phyloP scores from a whole-genome alignment of 2,888 invertebrate species.

The Perizoma flavofasciatum region DNA sequence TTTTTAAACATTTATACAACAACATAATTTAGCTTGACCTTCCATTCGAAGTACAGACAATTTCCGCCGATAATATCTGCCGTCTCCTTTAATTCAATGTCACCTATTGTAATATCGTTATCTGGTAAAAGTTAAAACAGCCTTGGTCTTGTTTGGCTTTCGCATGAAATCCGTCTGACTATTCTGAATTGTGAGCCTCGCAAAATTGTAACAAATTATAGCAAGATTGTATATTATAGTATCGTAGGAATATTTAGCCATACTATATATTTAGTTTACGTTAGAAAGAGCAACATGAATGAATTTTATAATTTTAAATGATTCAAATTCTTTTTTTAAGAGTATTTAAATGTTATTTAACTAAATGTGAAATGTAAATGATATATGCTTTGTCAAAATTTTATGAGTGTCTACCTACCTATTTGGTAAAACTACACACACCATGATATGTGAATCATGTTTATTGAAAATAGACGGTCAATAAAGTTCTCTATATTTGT shows the following conservation, averaged over 20 bases:
- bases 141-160: conserved; percentile 49
- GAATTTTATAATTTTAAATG: too few relatives aligned
- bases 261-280: too few relatives aligned
- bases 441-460: conserved; percentile 17
- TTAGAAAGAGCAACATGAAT: too few relatives aligned
- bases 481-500: conserved; percentile 36
- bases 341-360: too few relatives aligned
- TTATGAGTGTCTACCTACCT: too few relatives aligned
- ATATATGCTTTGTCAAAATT: too few relatives aligned
- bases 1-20: neutral
- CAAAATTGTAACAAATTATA: neutral
- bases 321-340: too few relatives aligned
- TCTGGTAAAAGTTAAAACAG: conserved; percentile 48
- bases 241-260: neutral
- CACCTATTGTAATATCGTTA: conserved; percentile 62
- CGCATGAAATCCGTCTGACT: conserved; percentile 17
- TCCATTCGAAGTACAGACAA: conserved; percentile 4
- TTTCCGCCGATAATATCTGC: conserved; percentile 47
- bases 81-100: conserved; percentile 53
- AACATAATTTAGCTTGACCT: neutral
- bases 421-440: too few relatives aligned
- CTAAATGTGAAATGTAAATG: too few relatives aligned
- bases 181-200: neutral
- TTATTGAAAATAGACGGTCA: conserved; percentile 32
- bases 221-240: neutral